Base-by-base conservation (phyloP, 2,797 vertebrate genomes). In the Poecile montanus region DNA sequence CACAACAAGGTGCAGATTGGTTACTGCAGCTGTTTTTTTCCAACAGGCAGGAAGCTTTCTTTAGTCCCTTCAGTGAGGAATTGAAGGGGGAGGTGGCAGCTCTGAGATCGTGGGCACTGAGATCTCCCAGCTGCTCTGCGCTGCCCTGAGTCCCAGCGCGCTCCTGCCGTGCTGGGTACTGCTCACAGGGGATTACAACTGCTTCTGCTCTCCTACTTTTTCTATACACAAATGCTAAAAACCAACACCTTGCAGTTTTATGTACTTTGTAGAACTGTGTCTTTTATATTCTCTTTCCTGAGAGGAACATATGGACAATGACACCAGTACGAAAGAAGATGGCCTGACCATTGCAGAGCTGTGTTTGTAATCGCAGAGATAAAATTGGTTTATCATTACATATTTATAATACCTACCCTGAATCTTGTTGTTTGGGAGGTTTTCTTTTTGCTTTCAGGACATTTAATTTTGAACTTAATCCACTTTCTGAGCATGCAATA, bases 381-480 rank as follows among this genome's bases (percentile, higher is more conserved):
- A 77, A 80, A 23, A 56, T 6, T 17, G 38, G 47, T 54, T 93
- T 75, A 40, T 78, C 38, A 34, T 60, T 90, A 50, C 13, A 1
- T 19, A 40, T 74, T 86, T 93, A 7, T 57, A 93, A 38, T 27
- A 83, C 20, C 42, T 67, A 50, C 42, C n/a, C 71, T 44, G 30
- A 86, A 80, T 66, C 77, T 77, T 73, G 13, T 45, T 67, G 34
- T 60, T 85, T 70, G 32, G 74, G 57, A 72, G n/a, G 27, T 48
- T 93, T 90, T 47, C 13, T 83, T 83, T 87, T 71, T 81, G 19
- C 44, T 75, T 90, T 73, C 68, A 75, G 58, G 61, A 57, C 58
- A 45, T 76, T 92, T 83, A 5, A 38, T 75, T 94, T 89, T 53
- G 40, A 95, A 66, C 65, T 87, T 68, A 90, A 74, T 82, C 63